Evolutionary conservation across 2,113 vertebrate species (phyloP), one percentile per base, ranked within the genome.

Genomic region (Montifringilla adamsi): DNA sequence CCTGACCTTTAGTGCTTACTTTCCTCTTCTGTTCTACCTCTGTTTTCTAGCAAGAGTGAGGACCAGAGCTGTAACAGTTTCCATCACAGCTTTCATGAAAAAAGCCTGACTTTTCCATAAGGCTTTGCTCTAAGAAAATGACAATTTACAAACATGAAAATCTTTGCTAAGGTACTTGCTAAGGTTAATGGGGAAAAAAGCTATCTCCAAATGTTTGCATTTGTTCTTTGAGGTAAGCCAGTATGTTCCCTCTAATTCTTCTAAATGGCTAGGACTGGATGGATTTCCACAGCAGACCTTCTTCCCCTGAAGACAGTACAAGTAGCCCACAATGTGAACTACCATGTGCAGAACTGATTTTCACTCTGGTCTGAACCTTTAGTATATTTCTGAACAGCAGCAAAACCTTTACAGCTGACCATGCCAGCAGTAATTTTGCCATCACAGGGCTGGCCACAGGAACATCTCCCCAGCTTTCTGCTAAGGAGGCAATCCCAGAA

Each of bases 201-300:
- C 76, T 58, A n/a, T 83, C 76, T 94, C 70, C 80, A 82, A 93
- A 95, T 64, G 75, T 47, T 86, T 52, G 6, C 67, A 33, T 96
- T 95, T 97, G 74, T 74, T 97, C 93, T 95, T 95, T 95, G 70
- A 90, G 81, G 84, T 96, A 97, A 96, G 95, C 60, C 94, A 91
- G 67, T 43, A 66, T 56, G 84, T 91, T 96, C 62, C 59, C 37
- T 92, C 50, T 75, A 95, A 94, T 96, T 96, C 76, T 72, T 83
- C 67, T 83, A 76, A 96, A 96, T 93, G 95, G 33, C 43, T 88
- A 90, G 84, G 41, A 89, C 87, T 59, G 67, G 63, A 89, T 87
- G 12, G 28, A 94, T 92, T 97, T 81, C 37, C 35, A 88, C 52
- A 84, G 64, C 63, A 94, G 77, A 64, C 52, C 84, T 93, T 84